Conservation (phyloP, 2,888 invertebrate species). For the Cyclophora punctaria region DNA sequence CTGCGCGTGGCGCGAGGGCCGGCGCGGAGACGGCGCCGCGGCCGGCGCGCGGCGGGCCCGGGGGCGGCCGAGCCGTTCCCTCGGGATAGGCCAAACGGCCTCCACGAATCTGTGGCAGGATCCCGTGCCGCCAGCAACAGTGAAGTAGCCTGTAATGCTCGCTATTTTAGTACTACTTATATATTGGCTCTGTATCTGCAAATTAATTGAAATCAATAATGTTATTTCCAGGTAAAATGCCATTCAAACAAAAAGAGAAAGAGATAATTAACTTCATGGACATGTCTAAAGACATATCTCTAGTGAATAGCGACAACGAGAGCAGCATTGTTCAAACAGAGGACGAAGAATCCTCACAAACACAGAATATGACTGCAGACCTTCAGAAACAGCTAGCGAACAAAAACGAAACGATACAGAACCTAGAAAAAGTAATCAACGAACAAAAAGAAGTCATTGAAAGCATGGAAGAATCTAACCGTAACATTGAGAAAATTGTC, state of each 20-base stretch:
- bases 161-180: neutral
- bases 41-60: too few relatives aligned
- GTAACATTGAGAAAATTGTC: constrained; percentile 35
- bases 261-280: constrained; percentile 42
- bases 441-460: constrained; percentile 39
- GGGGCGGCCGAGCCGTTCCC: too few relatives aligned
- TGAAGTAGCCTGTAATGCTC: too few relatives aligned
- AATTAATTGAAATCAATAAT: neutral
- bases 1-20: too few relatives aligned
- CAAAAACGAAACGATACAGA: constrained; percentile 36
- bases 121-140: too few relatives aligned
- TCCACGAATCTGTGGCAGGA: too few relatives aligned
- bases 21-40: too few relatives aligned
- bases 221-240: constrained; percentile 8
- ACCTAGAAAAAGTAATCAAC: constrained; percentile 41
- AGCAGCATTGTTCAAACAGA: constrained; percentile 31
- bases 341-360: constrained; percentile 23
- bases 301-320: constrained; percentile 51
- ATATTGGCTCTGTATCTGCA: neutral
- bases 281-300: constrained; percentile 48
- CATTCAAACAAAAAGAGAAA: constrained; percentile 19
- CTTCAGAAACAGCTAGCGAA: constrained; percentile 36
- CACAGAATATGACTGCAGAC: constrained; percentile 28
- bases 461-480: constrained; percentile 39
- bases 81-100: too few relatives aligned